Base-by-base conservation (phyloP, 2,888 invertebrate genomes). In the Drosophila yooni region DNA sequence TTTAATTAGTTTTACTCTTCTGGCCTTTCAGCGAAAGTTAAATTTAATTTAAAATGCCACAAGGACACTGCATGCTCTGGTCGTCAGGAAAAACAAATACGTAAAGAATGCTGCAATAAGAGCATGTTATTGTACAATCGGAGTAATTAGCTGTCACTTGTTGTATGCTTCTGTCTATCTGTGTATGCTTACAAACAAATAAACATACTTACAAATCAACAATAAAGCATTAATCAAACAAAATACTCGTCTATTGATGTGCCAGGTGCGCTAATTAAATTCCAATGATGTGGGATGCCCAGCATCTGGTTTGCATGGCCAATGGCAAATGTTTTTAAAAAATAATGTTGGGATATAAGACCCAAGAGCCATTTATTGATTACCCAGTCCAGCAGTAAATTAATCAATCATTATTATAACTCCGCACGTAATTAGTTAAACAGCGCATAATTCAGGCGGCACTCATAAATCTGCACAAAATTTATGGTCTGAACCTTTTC, bases 101-200 rank as follows among this genome's bases (percentile, higher is more conserved):
- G 27, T 33, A 13, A 67, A 53, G 5, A 40, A 29, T 43, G 10
- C 5, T 40, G 38, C 48, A 25, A n/a, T 46, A 21, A 52, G 48
- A 50, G 21, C 54, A 18, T 43, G 36, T 46, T 40, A 2, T 58
- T 46, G 34, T 57, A 54, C 54, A 69, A 58, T 52, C 33, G 70
- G 69, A 86, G 81, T 86, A 90, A 87, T 88, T 87, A 81, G 77
- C 83, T 88, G 78, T 74, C 81, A 81, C 85, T 90, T 80, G 88
- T 86, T 67, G 82, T 83, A 79, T 83, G 67, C 51, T 31, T 21
- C 59, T 59, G 40, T 27, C 56, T 59, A 33, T 51, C 33, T 48
- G 10, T 48, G 25, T 38, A 31, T 21, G 8, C 4, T 15, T 4
- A 46, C 46, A 46, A 13, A n/a, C 11, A 38, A 18, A 8, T 27